These are phyloP conservation scores for Malurus cyaneus DNA, from an alignment of 2,113 vertebrate species.

Conservation along the genomic window DNA sequence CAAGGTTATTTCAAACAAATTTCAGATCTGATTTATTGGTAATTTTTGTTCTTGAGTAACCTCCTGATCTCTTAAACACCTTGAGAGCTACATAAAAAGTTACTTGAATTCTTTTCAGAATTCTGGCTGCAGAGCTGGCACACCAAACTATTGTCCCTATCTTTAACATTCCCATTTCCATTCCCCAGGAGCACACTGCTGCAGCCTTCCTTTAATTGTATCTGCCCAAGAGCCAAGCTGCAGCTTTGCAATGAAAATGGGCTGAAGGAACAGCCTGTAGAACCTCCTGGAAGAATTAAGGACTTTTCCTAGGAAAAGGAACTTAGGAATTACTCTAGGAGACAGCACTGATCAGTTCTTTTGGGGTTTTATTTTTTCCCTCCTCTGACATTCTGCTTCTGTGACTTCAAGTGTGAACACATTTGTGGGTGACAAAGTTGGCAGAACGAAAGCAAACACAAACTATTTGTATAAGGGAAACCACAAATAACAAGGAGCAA, in stretches of 20 bases:
- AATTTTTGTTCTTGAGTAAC: neutral
- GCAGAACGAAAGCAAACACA: neutral
- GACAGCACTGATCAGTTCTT: neutral
- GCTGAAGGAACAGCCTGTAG: neutral
- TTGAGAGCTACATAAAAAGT: neutral
- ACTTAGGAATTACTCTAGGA: neutral
- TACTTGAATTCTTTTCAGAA: neutral
- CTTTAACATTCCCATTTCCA: neutral
- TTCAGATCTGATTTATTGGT: neutral
- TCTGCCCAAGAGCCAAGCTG: neutral
- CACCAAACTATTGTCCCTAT: neutral
- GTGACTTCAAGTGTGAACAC: neutral
- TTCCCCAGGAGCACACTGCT: neutral
- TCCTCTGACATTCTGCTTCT: neutral
- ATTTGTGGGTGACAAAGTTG: neutral
- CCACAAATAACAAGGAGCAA: neutral
- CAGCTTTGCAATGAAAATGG: neutral
- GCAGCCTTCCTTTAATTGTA: neutral
- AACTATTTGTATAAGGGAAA: neutral
- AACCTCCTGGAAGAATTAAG: neutral
- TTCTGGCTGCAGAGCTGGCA: neutral
- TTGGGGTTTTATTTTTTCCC: neutral
- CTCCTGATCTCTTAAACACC: neutral
- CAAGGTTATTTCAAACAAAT: neutral
- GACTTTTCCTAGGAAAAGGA: neutral